Conservation (phyloP, 2,888 invertebrate species). For the Cactoblastis cactorum region DNA sequence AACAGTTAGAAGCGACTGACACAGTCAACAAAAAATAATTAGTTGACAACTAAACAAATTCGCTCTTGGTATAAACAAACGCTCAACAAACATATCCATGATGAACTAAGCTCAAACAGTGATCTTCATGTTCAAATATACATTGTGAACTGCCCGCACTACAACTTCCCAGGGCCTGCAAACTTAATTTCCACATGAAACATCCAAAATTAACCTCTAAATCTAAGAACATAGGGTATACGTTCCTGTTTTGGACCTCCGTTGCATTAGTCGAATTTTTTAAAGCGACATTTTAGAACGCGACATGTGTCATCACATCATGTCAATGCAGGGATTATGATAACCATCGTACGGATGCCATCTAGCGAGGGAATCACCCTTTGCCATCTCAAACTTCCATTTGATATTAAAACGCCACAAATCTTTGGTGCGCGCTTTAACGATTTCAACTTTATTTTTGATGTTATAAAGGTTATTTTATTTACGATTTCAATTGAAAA, state of each 20-base stretch:
- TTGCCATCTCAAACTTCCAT: conserved; percentile 58
- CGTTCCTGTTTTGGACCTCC: not conserved
- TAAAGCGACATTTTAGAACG: conserved; percentile 69
- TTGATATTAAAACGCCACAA: conserved; percentile 42
- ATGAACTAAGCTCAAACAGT: conserved; percentile 46
- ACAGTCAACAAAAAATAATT: conserved; percentile 28
- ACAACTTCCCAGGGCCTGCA: conserved; percentile 57
- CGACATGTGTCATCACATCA: conserved; percentile 80
- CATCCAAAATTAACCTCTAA: conserved; percentile 34
- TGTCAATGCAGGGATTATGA: conserved; percentile 79
- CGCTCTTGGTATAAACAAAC: conserved; percentile 37
- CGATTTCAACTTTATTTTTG: conserved; percentile 30
- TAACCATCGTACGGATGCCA: conserved; percentile 77
- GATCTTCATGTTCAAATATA: conserved; percentile 67
- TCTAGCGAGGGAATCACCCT: conserved; percentile 76
- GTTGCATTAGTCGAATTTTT: conserved; percentile 39
- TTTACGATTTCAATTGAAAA: conserved; percentile 23
- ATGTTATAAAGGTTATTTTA: conserved; percentile 27
- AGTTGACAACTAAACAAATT: conserved; percentile 40
- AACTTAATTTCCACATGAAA: conserved; percentile 23
- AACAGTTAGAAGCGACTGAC: not conserved
- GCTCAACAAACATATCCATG: conserved; percentile 44
- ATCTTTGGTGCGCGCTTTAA: conserved; percentile 21
- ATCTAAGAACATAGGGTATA: conserved; percentile 31
- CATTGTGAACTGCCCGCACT: conserved; percentile 62